Percentiles rank a stretch among this genome's conserved stretches.
Conservation (phyloP, 2,113 vertebrate genomes). For the Delphinapterus leucas region DNA sequence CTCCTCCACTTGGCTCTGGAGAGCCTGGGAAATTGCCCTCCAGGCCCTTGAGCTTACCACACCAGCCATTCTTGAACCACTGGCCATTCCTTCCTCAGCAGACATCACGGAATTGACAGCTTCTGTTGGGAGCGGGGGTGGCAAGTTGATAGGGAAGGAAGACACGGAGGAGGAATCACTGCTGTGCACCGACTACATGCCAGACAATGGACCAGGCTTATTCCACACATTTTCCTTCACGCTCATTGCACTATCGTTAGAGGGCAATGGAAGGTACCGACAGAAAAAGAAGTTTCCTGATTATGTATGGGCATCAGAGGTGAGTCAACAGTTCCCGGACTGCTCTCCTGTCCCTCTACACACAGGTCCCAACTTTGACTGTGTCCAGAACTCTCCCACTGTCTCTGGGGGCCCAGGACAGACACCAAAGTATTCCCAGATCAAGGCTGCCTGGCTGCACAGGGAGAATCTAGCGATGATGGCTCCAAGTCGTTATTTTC, state of each 20-base stretch:
- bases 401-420: too few relatives aligned
- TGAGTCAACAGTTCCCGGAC: neutral
- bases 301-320: rapidly evolving
- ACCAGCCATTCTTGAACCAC: neutral
- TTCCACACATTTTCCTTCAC: neutral
- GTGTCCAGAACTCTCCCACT: neutral
- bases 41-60: neutral
- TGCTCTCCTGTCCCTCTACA: neutral
- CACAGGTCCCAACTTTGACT: neutral
- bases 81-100: neutral
- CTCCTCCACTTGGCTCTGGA: neutral
- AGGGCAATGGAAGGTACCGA: neutral
- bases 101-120: neutral
- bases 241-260: rapidly evolving
- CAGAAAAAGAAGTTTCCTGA: neutral
- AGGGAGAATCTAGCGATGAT: neutral
- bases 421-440: neutral
- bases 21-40: neutral
- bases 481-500: neutral
- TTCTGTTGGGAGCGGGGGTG: neutral
- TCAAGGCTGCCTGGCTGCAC: neutral
- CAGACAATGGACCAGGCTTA: neutral
- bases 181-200: neutral
- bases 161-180: neutral
- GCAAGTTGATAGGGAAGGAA: neutral